phyloP scores from a whole-genome alignment of 2,888 invertebrate species.

The Zaprionus bogoriensis region DNA sequence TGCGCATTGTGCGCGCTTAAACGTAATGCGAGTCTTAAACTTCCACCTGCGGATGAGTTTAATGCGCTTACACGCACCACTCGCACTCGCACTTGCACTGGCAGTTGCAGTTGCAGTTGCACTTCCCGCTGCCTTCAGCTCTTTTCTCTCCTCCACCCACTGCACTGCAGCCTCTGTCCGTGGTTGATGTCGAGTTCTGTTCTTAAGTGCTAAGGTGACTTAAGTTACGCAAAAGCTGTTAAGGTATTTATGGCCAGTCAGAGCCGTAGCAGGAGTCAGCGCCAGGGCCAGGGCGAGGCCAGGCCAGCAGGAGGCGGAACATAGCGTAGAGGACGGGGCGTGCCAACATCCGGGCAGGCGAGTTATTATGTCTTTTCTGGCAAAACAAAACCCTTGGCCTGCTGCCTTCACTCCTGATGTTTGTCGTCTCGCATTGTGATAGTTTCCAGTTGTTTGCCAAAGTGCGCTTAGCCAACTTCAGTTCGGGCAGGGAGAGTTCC shows the following conservation, averaged over 20 bases:
- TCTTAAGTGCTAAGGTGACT: slow-evolving; percentile 68
- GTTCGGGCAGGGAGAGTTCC: background rate
- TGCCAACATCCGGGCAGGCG: slow-evolving; percentile 34
- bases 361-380: slow-evolving; percentile 42
- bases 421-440: slow-evolving; percentile 29
- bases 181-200: slow-evolving; percentile 25
- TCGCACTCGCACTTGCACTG: slow-evolving; percentile 7
- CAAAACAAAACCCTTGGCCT: background rate
- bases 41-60: slow-evolving; percentile 55
- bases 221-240: slow-evolving; percentile 72
- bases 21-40: slow-evolving; percentile 57
- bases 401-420: slow-evolving; percentile 23
- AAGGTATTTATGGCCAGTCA: slow-evolving; percentile 68
- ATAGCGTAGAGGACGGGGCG: no score
- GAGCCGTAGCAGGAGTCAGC: no score
- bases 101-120: background rate
- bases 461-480: slow-evolving; percentile 12
- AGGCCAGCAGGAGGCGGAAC: no score
- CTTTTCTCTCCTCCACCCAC: background rate
- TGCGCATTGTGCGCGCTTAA: slow-evolving; percentile 60
- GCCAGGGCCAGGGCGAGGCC: slow-evolving; percentile 24
- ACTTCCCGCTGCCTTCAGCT: no score
- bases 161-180: slow-evolving; percentile 1
- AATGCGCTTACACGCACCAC: slow-evolving; percentile 62
- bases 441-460: slow-evolving; percentile 33